These are phyloP conservation scores for Alectoris magna DNA, from an alignment of 2,797 vertebrate genomes.

Conservation along the genomic window DNA sequence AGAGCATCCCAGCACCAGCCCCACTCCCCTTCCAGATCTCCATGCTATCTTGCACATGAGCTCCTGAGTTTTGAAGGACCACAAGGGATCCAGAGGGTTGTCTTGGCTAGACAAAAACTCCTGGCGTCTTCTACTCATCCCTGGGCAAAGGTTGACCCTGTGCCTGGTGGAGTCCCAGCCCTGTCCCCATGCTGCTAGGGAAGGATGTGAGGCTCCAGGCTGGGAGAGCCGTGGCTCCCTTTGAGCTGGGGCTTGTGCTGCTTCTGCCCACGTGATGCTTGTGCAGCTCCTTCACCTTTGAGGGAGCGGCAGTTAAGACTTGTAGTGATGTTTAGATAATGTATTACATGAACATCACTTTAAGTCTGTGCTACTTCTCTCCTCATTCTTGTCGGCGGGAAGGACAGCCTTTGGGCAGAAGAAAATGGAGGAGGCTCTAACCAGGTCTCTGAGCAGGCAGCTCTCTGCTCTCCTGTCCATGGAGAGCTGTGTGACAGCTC, in stretches of 20 bases:
- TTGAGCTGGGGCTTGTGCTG: background rate
- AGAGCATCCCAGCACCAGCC: background rate
- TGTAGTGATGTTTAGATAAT: constrained; percentile 99
- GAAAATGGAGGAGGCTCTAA: constrained; percentile 60
- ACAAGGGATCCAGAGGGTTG: background rate
- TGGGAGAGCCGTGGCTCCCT: background rate
- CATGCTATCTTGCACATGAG: background rate
- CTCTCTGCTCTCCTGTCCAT: background rate
- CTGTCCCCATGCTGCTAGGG: background rate
- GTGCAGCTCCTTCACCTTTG: constrained; percentile 57
- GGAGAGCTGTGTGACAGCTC: background rate
- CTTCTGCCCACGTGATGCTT: background rate
- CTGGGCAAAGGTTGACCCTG: background rate
- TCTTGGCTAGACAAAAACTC: background rate
- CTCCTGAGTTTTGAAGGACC: background rate
- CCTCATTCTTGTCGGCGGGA: constrained; percentile 71
- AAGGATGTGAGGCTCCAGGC: background rate
- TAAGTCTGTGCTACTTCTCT: constrained; percentile 99
- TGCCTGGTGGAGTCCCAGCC: background rate
- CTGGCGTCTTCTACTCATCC: background rate
- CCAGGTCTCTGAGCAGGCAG: constrained; percentile 27
- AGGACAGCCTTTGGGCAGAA: constrained; percentile 72
- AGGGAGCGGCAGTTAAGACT: constrained; percentile 95
- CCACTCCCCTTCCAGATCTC: background rate
- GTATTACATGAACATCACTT: constrained; percentile 99